phyloP scores from a whole-genome alignment of 92 coral and sea anemone species.

The Parazoanthus atlanticus region DNA sequence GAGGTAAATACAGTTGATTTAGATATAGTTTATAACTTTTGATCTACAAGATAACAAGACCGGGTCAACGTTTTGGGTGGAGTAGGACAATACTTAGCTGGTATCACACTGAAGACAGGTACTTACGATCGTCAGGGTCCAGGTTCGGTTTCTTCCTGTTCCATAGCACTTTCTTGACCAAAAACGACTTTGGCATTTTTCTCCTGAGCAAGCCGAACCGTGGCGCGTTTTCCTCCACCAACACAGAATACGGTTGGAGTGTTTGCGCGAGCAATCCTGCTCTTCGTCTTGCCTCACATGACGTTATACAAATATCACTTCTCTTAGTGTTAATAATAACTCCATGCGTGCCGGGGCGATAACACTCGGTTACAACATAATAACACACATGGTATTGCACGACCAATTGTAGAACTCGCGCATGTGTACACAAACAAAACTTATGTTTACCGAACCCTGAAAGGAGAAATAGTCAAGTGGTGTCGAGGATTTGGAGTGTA shows the following conservation, averaged over 20 bases:
- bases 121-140: slow-evolving; percentile 63
- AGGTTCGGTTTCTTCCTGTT: slow-evolving; percentile 53
- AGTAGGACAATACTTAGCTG: slow-evolving; percentile 43
- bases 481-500: background rate
- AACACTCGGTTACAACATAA: slow-evolving; percentile 47
- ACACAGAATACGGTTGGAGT: slow-evolving; percentile 25
- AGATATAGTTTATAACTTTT: background rate
- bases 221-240: slow-evolving; percentile 7
- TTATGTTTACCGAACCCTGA: slow-evolving; percentile 27
- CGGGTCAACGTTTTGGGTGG: slow-evolving; percentile 11
- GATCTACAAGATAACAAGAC: no score
- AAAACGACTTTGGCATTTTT: slow-evolving; percentile 96
- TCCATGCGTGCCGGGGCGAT: slow-evolving; percentile 50
- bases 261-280: background rate
- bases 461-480: background rate
- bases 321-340: slow-evolving; percentile 25
- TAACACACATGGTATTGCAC: slow-evolving; percentile 32
- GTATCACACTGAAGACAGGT: slow-evolving; percentile 60
- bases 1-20: no score
- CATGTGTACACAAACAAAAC: slow-evolving; percentile 34
- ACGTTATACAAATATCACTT: slow-evolving; percentile 41
- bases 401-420: slow-evolving; percentile 15
- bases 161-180: slow-evolving; percentile 80
- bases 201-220: slow-evolving; percentile 46
- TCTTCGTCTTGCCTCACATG: slow-evolving; percentile 34